A percentile compares a stretch with the other conserved stretches of the same genome.
Evolutionary conservation across 2,797 vertebrate genomes (phyloP).

Genomic region (Esox lucius): DNA sequence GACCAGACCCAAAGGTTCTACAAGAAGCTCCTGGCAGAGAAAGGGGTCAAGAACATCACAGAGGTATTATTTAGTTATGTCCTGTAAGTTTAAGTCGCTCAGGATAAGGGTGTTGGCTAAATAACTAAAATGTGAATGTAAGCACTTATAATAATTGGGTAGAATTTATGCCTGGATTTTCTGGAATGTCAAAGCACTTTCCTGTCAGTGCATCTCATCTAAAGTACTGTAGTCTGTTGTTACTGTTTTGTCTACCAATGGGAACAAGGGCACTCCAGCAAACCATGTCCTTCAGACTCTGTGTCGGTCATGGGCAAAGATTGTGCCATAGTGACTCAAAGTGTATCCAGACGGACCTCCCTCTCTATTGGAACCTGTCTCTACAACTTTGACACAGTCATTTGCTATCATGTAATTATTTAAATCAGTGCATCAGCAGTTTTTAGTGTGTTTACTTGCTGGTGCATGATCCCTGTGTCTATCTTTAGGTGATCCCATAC

Average conservation of each 20-base stretch:
- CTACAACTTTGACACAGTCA: conserved; percentile 55
- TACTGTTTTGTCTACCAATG: background rate
- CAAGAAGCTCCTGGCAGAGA: conserved; percentile 79
- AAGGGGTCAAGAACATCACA: conserved; percentile 75
- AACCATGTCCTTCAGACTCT: conserved; percentile 36
- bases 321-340: conserved; percentile 48
- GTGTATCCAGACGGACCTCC: conserved; percentile 50
- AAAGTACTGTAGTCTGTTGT: background rate
- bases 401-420: background rate
- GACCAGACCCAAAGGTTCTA: conserved; percentile 89
- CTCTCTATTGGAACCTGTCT: conserved; percentile 41
- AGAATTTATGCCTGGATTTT: no score
- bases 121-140: no score
- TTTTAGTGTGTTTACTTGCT: background rate
- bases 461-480: background rate
- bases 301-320: conserved; percentile 40
- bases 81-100: no score
- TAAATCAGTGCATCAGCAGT: background rate
- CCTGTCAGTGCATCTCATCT: background rate
- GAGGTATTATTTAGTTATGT: conserved; percentile 70
- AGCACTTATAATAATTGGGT: no score
- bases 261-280: conserved; percentile 36
- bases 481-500: conserved; percentile 84
- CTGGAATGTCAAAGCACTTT: no score
- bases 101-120: no score